phyloP scores from a whole-genome alignment of 2,797 vertebrate genomes.

The Danio aesculapii region DNA sequence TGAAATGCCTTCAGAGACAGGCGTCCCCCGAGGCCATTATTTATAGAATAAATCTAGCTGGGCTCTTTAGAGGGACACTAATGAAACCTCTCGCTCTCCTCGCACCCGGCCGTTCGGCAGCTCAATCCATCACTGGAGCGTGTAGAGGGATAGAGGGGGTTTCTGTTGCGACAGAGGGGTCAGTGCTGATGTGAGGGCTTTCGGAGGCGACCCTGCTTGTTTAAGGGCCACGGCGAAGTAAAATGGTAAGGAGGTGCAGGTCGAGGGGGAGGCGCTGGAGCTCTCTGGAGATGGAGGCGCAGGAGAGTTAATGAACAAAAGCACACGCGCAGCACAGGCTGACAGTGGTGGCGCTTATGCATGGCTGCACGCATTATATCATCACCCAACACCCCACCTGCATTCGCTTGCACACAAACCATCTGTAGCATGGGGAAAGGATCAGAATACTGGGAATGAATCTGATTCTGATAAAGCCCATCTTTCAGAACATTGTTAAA shows the following conservation, averaged over 20 bases:
- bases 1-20: conserved; percentile 45
- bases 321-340: conserved; percentile 4
- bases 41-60: conserved; percentile 54
- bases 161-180: background rate
- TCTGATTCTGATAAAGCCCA: conserved; percentile 33
- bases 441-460: conserved; percentile 1
- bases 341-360: conserved; percentile 6
- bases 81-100: conserved; percentile 55
- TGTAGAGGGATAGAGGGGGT: conserved; percentile 5
- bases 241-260: conserved; percentile 16
- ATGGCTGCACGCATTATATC: conserved; percentile 34
- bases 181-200: conserved; percentile 30
- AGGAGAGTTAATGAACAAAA: conserved; percentile 31
- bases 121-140: conserved; percentile 49
- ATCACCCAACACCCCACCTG: conserved; percentile 24
- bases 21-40: conserved; percentile 48
- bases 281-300: conserved; percentile 18
- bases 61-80: conserved; percentile 50
- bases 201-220: conserved; percentile 10
- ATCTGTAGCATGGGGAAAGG: conserved; percentile 37
- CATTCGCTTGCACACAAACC: conserved; percentile 9
- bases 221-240: conserved; percentile 3
- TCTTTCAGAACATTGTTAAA: background rate
- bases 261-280: conserved; percentile 4
- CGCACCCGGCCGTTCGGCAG: conserved; percentile 26